Evolutionary conservation across 2,113 vertebrate species (phyloP).

Genomic region (Penelope pileata): DNA sequence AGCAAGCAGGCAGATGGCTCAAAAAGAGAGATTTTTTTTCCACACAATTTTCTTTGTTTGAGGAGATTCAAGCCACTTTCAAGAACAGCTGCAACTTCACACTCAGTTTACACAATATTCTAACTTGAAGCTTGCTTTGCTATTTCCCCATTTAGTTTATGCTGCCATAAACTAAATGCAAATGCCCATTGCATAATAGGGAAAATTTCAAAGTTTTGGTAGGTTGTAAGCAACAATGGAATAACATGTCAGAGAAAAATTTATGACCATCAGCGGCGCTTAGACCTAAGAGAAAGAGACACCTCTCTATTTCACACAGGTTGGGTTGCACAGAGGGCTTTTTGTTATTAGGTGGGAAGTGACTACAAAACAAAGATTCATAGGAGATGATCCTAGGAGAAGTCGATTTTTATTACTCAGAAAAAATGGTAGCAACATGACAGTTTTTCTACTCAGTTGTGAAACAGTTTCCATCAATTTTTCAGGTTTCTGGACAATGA

Average conservation of each 20-base stretch:
- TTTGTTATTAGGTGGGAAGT: not conserved
- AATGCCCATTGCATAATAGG: not conserved
- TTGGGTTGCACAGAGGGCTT: not conserved
- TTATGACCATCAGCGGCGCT: not conserved
- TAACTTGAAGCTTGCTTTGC: not conserved
- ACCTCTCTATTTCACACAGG: not conserved
- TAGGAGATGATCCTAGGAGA: not conserved
- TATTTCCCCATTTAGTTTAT: slow-evolving; percentile 6
- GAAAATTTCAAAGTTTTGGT: not conserved
- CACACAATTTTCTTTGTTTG: not conserved
- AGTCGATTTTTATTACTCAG: not conserved
- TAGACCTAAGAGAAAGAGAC: not conserved
- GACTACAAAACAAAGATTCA: not conserved
- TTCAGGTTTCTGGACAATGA: slow-evolving; percentile 9
- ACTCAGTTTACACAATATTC: not conserved
- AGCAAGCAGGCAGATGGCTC: not conserved
- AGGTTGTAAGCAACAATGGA: not conserved
- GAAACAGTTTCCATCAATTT: slow-evolving; percentile 17
- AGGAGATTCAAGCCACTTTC: not conserved
- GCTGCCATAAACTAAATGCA: not conserved
- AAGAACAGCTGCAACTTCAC: not conserved
- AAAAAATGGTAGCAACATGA: not conserved
- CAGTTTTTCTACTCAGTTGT: slow-evolving; percentile 10
- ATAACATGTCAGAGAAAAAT: not conserved
- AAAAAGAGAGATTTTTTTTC: not conserved